Base-by-base conservation (phyloP, 2,797 vertebrate genomes). In the Darevskia nairensis region DNA sequence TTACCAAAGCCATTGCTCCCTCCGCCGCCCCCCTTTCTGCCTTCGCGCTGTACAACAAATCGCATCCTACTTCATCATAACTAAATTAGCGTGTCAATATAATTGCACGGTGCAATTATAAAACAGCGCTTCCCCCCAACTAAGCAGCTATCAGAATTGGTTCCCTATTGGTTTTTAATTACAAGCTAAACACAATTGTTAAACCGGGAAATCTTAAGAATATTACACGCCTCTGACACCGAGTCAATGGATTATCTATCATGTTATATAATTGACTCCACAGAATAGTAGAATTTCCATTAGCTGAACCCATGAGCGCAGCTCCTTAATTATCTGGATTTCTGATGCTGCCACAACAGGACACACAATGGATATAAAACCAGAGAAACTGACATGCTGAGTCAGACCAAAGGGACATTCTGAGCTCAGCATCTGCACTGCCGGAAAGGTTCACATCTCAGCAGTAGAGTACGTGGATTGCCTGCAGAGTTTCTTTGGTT, bases 91-190 rank as follows among this genome's bases (percentile, higher is more conserved):
- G 91, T 89, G 90, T 90, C 72, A 79, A 80, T 85, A 91, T 82
- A 74, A 88, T 80, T 46, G 74, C 71, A 83, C 86, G 84, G 39
- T 46, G 25, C 41, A 79, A 78, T 68, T 9, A 44, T 68, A 46
- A 68, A 86, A 61, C 41, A 77, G 23, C 64, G 41, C 69, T 66
- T 93, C 91, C 78, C 78, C 75, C 82, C 88, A 92, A 84, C 13
- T 80, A 90, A 89, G 86, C 0, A 0, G 90, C 90, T 91, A 93
- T 93, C 93, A 94, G 59, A 92, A 86, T 44, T n/a, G 39, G 2
- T 89, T 91, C 32, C 35, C 85, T 93, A 80, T 85, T 91, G 41
- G 88, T 91, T 93, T 94, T 93, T 93, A 92, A 93, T 83, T 86
- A 90, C 90, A 94, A 50, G 44, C 80, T 94, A 87, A 87, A 78